phyloP scores from a whole-genome alignment of 2,113 vertebrate species.

The Colaptes auratus region DNA sequence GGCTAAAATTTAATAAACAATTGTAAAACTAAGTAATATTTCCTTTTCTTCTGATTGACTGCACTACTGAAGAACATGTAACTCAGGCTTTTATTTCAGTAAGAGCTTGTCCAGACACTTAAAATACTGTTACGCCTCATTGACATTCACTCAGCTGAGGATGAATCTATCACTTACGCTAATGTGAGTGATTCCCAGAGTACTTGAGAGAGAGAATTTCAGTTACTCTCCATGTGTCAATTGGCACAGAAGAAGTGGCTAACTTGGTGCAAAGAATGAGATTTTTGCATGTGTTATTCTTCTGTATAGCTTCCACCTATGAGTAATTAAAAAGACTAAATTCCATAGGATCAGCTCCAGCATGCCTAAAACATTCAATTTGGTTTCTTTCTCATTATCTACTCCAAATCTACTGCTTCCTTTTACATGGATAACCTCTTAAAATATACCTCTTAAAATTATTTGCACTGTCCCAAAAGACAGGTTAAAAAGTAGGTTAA shows the following conservation, averaged over 20 bases:
- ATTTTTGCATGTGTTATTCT: background rate
- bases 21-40: background rate
- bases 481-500: background rate
- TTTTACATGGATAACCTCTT: background rate
- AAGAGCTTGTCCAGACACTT: background rate
- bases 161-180: background rate
- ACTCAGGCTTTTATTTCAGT: background rate
- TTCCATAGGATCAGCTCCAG: no score
- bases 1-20: background rate
- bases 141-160: background rate
- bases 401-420: background rate
- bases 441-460: background rate
- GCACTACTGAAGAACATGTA: background rate
- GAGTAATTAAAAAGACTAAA: no score
- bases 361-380: background rate
- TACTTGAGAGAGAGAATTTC: background rate
- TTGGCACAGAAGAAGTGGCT: background rate
- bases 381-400: background rate
- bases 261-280: background rate
- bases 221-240: background rate
- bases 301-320: background rate
- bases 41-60: background rate
- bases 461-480: background rate
- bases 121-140: background rate
- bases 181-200: background rate